These are phyloP conservation scores for Caenorhabditis remanei DNA, from an alignment of 1,140 invertebrate species.

Conservation along the genomic window DNA sequence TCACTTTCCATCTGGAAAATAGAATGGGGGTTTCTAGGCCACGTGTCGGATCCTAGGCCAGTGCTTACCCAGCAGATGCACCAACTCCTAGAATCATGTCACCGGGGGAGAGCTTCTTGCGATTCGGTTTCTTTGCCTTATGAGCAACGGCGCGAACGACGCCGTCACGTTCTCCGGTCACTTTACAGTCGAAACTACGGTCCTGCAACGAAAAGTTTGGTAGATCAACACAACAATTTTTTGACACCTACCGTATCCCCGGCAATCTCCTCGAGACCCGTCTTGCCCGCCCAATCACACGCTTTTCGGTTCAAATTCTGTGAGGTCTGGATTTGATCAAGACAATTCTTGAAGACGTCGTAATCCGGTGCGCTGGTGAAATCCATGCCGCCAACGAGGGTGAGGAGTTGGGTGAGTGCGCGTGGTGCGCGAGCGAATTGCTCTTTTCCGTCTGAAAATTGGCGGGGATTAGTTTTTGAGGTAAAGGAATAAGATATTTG, in stretches of 20 bases:
- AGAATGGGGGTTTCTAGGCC: no score
- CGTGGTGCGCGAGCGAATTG: conserved; percentile 10
- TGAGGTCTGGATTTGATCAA: background rate
- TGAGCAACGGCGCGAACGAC: background rate
- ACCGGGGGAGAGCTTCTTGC: background rate
- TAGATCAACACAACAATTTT: no score
- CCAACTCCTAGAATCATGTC: conserved; percentile 40
- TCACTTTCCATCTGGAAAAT: conserved; percentile 44
- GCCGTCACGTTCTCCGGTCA: conserved; percentile 13
- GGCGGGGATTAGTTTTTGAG: no score
- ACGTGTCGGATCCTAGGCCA: background rate
- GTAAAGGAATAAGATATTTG: no score
- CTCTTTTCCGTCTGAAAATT: conserved; percentile 22
- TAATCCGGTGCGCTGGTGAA: conserved; percentile 16
- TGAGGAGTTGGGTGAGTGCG: background rate
- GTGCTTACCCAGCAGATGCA: background rate
- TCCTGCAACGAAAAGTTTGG: background rate
- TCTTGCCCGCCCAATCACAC: conserved; percentile 22
- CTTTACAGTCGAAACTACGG: conserved; percentile 15
- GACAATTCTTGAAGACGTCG: background rate
- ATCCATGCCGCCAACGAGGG: background rate
- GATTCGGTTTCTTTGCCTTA: background rate
- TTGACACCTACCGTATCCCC: background rate
- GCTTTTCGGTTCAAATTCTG: conserved; percentile 9
- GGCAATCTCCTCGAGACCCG: background rate